Conservation (phyloP, 92 coral and sea anemone genomes). For the Anthopleura xanthogrammica region DNA sequence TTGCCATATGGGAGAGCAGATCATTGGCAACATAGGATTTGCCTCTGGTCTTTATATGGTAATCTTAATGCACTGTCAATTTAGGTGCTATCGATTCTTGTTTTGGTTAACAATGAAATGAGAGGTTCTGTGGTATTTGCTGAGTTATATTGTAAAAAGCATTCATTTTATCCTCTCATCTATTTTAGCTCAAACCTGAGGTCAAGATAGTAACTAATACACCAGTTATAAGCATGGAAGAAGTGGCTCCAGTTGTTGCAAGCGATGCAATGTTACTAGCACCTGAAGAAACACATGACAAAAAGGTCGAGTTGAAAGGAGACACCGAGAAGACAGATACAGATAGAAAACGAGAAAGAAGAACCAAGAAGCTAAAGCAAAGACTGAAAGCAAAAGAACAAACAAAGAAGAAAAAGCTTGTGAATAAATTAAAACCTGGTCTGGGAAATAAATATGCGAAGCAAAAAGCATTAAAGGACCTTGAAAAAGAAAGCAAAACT, state of each 20-base stretch:
- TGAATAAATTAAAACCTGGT: constrained; percentile 72
- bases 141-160: neutral
- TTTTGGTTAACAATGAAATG: neutral
- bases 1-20: too few relatives aligned
- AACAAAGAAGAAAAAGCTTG: constrained; percentile 61
- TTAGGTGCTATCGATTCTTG: neutral
- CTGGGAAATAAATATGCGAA: constrained; percentile 89
- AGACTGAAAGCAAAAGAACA: constrained; percentile 69
- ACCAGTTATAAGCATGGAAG: constrained; percentile 84
- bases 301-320: constrained; percentile 74
- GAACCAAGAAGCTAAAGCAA: constrained; percentile 79
- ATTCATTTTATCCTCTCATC: neutral
- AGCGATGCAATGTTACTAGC: constrained; percentile 96
- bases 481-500: constrained; percentile 66
- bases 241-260: constrained; percentile 83
- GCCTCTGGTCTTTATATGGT: too few relatives aligned
- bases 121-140: too few relatives aligned
- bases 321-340: constrained; percentile 73
- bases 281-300: constrained; percentile 90
- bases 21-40: too few relatives aligned
- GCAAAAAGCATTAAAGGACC: constrained; percentile 60
- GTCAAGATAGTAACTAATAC: constrained; percentile 82
- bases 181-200: constrained; percentile 80
- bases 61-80: too few relatives aligned
- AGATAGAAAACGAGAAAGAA: constrained; percentile 83